Evolutionary conservation across 1,140 invertebrate species (phyloP).

Genomic region (Atta texana): DNA sequence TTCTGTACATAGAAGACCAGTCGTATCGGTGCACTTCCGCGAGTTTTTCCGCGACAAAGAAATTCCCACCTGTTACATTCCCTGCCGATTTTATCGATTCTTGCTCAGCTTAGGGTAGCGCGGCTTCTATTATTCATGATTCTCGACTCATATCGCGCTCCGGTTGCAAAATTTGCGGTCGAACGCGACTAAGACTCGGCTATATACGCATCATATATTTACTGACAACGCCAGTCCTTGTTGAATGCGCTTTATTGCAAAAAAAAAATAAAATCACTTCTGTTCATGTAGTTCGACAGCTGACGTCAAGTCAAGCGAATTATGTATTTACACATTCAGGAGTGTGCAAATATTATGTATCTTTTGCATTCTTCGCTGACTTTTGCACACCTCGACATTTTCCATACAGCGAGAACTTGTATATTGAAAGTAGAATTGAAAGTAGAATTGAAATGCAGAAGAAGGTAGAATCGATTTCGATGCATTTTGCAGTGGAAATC

Average conservation of each 20-base stretch:
- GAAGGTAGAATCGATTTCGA: not conserved
- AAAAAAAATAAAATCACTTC: not conserved
- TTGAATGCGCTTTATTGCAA: slow-evolving; percentile 37
- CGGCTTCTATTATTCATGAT: slow-evolving; percentile 71
- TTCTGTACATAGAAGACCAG: not conserved
- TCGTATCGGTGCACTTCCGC: slow-evolving; percentile 11
- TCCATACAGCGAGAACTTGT: not conserved
- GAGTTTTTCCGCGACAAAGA: slow-evolving; percentile 29
- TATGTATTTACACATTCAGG: slow-evolving; percentile 7
- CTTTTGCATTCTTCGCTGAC: not conserved
- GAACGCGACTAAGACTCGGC: slow-evolving; percentile 40
- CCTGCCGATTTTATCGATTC: slow-evolving; percentile 68
- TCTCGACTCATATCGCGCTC: slow-evolving; percentile 21
- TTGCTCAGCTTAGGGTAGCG: slow-evolving; percentile 1
- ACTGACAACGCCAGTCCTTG: slow-evolving; percentile 9
- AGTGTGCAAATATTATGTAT: not conserved
- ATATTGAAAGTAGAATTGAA: slow-evolving; percentile 10
- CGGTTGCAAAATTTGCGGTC: slow-evolving; percentile 44
- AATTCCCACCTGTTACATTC: slow-evolving; percentile 70
- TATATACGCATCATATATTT: slow-evolving; percentile 11
- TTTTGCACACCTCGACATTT: not conserved
- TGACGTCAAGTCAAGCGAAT: not conserved
- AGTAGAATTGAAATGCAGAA: not conserved
- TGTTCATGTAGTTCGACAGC: not conserved
- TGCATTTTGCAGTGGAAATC: not conserved